Base-by-base conservation (phyloP, 2,113 vertebrate species). In the Cervus canadensis region DNA sequence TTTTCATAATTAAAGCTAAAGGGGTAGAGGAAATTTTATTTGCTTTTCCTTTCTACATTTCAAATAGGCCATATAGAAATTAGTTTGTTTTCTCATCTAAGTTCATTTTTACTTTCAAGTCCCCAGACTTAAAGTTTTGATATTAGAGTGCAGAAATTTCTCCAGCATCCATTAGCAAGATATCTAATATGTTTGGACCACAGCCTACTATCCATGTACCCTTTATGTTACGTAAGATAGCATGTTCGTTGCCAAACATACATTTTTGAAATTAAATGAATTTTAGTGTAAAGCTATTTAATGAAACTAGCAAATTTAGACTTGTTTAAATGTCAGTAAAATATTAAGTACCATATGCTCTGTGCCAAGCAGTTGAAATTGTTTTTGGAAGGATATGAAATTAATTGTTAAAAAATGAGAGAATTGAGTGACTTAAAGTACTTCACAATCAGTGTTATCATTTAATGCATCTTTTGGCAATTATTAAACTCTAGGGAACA, bases 401-500 rank as follows among this genome's bases (percentile, higher is more conserved):
- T 92, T 91, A 97, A 97, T 84, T 97, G 56, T 88, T 97, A 94
- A 57, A 96, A 94, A 87, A 11, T 50, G 25, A 56, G 97, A 93
- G 0, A 93, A 33, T 21, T 92, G 94, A 96, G 83, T 6, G 40
- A 56, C 13, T 92, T 54, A 88, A 97, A 97, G 85, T 91, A 57
- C 92, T 96, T 33, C 48, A 87, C 28, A 91, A 97, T 94, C 30
- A 98, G 79, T 28, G 0, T 87, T 97, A 94, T 98, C 90, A 90
- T 98, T 97, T 98, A 97, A 96, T 96, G 97, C 82, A 92, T 89
- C 56, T 79, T 57, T 98, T 98, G 97, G 97, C 98, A 98, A 96
- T 98, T 94, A 96, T 98, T 98, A 98, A 45, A 97, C 92, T 95
- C 94, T 94, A 83, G 90, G 76, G 87, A 92, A 45, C 11, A 62